Percentiles rank a stretch among this genome's conserved stretches.
phyloP scores from a whole-genome alignment of 2,797 vertebrate genomes.

The Rhinella marina region DNA sequence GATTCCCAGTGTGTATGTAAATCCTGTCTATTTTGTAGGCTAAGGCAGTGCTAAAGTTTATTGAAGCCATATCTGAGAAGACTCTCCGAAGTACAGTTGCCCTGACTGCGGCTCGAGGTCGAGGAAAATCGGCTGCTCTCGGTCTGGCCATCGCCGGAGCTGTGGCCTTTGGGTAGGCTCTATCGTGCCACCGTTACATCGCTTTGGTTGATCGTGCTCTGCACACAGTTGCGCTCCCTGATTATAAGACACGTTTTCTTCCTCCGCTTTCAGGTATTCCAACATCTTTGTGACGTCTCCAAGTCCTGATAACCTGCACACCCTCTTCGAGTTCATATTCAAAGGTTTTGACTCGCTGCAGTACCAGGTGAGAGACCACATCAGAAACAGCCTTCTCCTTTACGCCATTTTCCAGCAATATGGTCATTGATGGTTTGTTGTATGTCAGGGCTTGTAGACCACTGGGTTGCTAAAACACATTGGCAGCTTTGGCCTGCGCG shows the following conservation, averaged over 20 bases:
- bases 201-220: neutral
- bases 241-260: neutral
- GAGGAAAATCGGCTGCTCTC: constrained; percentile 95
- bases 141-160: constrained; percentile 93
- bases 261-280: constrained; percentile 83
- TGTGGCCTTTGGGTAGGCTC: constrained; percentile 90
- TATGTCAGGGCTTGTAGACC: too few relatives aligned
- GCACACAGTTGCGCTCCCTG: neutral
- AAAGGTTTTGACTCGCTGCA: constrained; percentile 96
- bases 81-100: constrained; percentile 92
- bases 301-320: constrained; percentile 96
- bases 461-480: too few relatives aligned
- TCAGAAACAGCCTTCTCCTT: neutral
- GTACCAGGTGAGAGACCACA: constrained; percentile 83
- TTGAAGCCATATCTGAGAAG: constrained; percentile 97
- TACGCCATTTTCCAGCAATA: too few relatives aligned
- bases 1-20: neutral
- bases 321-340: constrained; percentile 97
- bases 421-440: too few relatives aligned
- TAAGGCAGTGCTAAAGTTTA: constrained; percentile 93
- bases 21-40: constrained; percentile 77
- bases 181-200: neutral
- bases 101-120: constrained; percentile 91
- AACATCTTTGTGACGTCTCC: constrained; percentile 98
- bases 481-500: too few relatives aligned